These are phyloP conservation scores for Girardinichthys multiradiatus DNA, from an alignment of 2,113 vertebrate genomes.

Conservation along the genomic window DNA sequence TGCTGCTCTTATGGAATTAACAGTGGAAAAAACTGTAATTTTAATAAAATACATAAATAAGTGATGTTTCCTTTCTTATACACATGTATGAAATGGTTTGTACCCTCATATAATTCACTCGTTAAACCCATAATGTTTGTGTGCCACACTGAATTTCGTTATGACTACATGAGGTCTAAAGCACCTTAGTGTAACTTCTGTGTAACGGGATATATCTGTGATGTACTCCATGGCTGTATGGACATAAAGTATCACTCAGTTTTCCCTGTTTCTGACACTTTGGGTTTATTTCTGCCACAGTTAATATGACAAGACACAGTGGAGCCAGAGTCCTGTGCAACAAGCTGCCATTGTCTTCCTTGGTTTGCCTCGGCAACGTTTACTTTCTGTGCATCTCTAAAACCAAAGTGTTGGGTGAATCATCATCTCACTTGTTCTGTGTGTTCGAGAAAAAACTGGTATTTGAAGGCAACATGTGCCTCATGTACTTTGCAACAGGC, in stretches of 20 bases:
- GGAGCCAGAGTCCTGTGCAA: conserved; percentile 22
- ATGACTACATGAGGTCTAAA: background rate
- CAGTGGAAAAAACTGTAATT: too few relatives aligned
- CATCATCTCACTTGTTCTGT: conserved; percentile 8
- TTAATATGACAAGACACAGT: conserved; percentile 31
- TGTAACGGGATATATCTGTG: conserved; percentile 9
- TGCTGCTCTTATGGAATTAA: too few relatives aligned
- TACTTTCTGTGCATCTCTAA: conserved; percentile 10
- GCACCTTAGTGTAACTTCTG: background rate
- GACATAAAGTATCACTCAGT: conserved; percentile 9
- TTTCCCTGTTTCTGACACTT: conserved; percentile 36
- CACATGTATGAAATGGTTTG: background rate
- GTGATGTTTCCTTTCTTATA: background rate
- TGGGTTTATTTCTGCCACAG: conserved; percentile 19
- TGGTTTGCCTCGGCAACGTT: conserved; percentile 28
- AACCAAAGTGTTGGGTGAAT: conserved; percentile 25
- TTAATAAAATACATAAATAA: too few relatives aligned
- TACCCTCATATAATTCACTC: background rate
- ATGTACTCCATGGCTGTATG: conserved; percentile 3
- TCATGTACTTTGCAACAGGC: background rate
- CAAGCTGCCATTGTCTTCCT: conserved; percentile 33
- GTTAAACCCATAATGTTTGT: background rate
- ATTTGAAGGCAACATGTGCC: background rate
- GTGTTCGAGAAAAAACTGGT: background rate
- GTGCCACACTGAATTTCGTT: background rate